A percentile compares a stretch with the other conserved stretches of the same genome.
Evolutionary conservation across 2,113 vertebrate genomes (phyloP).

Genomic region (Aspiorhynchus laticeps): DNA sequence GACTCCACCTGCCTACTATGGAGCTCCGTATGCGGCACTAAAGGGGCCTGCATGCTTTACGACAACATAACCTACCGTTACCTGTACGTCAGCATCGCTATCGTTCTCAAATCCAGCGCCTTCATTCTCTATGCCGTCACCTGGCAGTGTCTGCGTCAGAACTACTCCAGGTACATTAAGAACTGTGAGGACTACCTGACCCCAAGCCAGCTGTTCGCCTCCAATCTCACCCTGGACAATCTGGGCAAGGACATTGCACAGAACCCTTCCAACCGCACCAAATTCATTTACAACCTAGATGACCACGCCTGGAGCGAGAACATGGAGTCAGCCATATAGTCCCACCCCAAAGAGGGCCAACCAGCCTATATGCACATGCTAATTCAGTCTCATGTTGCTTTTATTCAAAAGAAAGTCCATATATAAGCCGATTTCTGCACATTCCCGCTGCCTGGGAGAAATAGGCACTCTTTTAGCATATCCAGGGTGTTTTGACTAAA

Average conservation of each 20-base stretch:
- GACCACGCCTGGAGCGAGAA: slow-evolving; percentile 97
- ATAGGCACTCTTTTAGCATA: slow-evolving; percentile 26
- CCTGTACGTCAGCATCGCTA: slow-evolving; percentile 95
- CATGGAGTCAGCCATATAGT: slow-evolving; percentile 99
- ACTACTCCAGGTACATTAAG: slow-evolving; percentile 97
- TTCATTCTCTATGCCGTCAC: slow-evolving; percentile 94
- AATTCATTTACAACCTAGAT: slow-evolving; percentile 98
- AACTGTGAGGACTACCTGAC: slow-evolving; percentile 87
- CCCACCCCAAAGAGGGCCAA: slow-evolving; percentile 34
- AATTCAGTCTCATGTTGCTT: slow-evolving; percentile 13
- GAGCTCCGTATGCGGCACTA: slow-evolving; percentile 90
- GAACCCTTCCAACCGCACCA: slow-evolving; percentile 85
- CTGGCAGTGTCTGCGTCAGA: slow-evolving; percentile 94
- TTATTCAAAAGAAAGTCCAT: slow-evolving; percentile 11
- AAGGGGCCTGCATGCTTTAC: slow-evolving; percentile 91
- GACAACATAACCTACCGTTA: slow-evolving; percentile 91
- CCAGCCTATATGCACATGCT: slow-evolving; percentile 30
- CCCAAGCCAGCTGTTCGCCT: slow-evolving; percentile 91
- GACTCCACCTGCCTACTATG: slow-evolving; percentile 98
- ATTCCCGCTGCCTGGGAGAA: slow-evolving; percentile 18
- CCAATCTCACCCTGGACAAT: slow-evolving; percentile 89
- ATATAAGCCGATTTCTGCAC: slow-evolving; percentile 5
- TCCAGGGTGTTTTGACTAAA: slow-evolving; percentile 41
- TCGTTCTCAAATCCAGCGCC: slow-evolving; percentile 89
- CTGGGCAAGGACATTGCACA: slow-evolving; percentile 84